Base-by-base conservation (phyloP, 2,113 vertebrate genomes). In the Proterorhinus semilunaris region DNA sequence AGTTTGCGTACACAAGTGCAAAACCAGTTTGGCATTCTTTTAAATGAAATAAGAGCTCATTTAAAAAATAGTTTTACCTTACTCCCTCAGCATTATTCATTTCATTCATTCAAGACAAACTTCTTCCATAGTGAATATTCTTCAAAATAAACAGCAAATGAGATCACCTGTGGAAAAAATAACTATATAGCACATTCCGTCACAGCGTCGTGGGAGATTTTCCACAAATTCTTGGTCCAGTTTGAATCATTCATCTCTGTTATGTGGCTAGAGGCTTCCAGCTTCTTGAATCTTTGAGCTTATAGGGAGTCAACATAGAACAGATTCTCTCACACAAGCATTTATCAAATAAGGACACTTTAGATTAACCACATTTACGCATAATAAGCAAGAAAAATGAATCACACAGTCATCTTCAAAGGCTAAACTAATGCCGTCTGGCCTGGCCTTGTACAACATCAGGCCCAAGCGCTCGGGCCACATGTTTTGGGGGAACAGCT, bases 401-500 rank as follows among this genome's bases (percentile, higher is more conserved):
- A 36, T 36, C 27, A 36, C 2, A 36, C 27, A 5, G 27, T 36
- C 27, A 36, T 11, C 5, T 11, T 57, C 10, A 51, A 51, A 51
- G 10, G 12, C 9, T 21, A 21, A 21, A 5, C 7, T 9, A 54
- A 2, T 21, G 7, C 36, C 16, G 58, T 16, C 13, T 45, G 58
- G 12, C 16, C 6, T 45, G n/a, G 58, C 15, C 6, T 2, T 5
- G 43, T 13, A 61, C 4, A 5, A 16, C 59, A 13, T 5, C 16
- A 47, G 61, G 8, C 59, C 43, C 50, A 43, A 42, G 10, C 10
- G 10, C 21, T 57, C 54, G 11, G n/a, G 12, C 6, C 73, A 68
- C 44, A 15, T 11, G 59, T 53, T 72, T 62, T 76, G 72, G 47
- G 49, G 27, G 66, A 59, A 69, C 71, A 79, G 82, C 81, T 72